Conservation (phyloP, 2,797 vertebrate species). For the Megalops cyprinoides region DNA sequence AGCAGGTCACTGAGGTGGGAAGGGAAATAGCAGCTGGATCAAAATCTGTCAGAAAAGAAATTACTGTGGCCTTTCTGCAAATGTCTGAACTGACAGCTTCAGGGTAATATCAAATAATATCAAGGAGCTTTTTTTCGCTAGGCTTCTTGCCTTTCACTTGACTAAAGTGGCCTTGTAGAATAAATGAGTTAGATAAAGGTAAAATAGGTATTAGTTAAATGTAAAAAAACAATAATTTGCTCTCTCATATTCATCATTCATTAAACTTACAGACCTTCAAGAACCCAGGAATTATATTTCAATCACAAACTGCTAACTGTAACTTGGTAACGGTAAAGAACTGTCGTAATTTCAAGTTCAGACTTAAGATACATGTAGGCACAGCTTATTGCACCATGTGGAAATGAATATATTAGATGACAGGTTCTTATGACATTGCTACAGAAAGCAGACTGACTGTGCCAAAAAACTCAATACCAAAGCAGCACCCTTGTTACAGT, state of each 20-base stretch:
- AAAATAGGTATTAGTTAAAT: no score
- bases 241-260: no score
- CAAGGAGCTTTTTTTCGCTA: neutral
- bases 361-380: no score
- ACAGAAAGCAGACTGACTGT: neutral
- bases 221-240: no score
- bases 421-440: neutral
- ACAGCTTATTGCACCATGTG: neutral
- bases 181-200: neutral
- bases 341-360: no score
- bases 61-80: neutral
- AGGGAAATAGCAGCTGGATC: neutral
- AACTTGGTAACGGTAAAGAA: neutral
- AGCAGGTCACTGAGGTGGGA: neutral
- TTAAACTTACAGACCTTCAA: neutral
- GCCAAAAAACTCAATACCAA: neutral
- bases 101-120: neutral
- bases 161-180: no score
- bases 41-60: neutral
- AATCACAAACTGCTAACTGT: neutral
- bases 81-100: neutral
- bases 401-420: neutral
- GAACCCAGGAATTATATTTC: neutral
- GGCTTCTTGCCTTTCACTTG: no score
- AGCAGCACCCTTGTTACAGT: neutral